These are phyloP conservation scores for Hyposmocoma kahamanoa DNA, from an alignment of 1,140 invertebrate genomes.

Conservation along the genomic window DNA sequence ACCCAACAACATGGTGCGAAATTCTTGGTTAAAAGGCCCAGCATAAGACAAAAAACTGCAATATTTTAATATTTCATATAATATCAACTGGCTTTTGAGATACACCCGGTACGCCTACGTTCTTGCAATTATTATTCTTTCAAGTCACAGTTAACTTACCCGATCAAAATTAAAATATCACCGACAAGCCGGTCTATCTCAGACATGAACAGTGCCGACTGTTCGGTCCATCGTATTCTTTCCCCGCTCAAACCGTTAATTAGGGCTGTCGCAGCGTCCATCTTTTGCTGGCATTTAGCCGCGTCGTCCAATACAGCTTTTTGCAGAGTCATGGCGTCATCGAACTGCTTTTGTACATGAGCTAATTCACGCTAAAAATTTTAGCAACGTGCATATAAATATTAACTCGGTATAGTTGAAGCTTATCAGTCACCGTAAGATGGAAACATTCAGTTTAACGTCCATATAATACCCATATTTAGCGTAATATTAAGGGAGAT, in stretches of 20 bases:
- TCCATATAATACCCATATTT: no score
- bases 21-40: constrained; percentile 96
- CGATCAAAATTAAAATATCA: constrained; percentile 88
- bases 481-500: no score
- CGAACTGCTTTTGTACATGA: constrained; percentile 82
- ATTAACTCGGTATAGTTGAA: no score
- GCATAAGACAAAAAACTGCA: constrained; percentile 87
- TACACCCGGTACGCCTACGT: no score
- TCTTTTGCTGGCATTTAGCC: constrained; percentile 88
- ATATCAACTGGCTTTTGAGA: no score
- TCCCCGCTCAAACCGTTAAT: constrained; percentile 92
- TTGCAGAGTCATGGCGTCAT: constrained; percentile 81
- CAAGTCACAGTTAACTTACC: no score
- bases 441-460: no score
- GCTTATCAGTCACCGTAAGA: no score
- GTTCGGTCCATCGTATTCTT: constrained; percentile 91
- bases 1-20: constrained; percentile 78
- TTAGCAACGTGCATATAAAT: no score
- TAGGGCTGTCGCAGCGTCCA: constrained; percentile 90
- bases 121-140: no score
- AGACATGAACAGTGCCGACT: constrained; percentile 87
- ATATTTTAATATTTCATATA: no score
- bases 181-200: constrained; percentile 90
- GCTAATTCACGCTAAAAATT: constrained; percentile 77
- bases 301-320: constrained; percentile 87